Base-by-base conservation (phyloP, 1,140 invertebrate species). In the Oscheius sp. region DNA sequence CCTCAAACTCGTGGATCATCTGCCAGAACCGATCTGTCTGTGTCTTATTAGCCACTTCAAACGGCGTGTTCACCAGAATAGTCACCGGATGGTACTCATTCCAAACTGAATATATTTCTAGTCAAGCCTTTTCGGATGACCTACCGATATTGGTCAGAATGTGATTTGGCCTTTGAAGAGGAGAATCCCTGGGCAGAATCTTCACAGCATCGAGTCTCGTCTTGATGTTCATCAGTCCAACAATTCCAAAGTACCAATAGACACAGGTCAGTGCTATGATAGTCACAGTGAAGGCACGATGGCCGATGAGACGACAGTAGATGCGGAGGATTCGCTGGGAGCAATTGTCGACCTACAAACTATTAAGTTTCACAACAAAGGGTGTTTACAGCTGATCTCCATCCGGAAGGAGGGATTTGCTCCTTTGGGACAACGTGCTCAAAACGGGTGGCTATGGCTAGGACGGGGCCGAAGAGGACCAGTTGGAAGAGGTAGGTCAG, bases 21-120 rank as follows among this genome's bases (percentile, higher is more conserved):
- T 75, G 42, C 34, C 73, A 68, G 58, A 84, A 79, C 10, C 74
- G 34, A 18, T 49, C 49, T 26, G 73, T 63, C 73, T 83, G 76
- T 1, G 58, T 15, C 3, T 32, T 28, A 29, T 74, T 74, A 4
- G 68, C 20, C 28, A 83, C 75, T 34, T 83, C 72, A 13, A 84
- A 72, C 18, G 79, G 77, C 7, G 46, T 58, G 45, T 83, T 81
- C 0, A 83, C 71, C 18, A 84, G 45, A 26, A 83, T 77, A 1
- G 80, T 83, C 13, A 84, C 82, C 23, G 81, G 76, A 29, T 81
- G 80, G 55, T 83, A 83, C 42, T 83, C 78, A 23, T 69, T 52
- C 81, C 82, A 83, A 32, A 83, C 81, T 75, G 67, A 32, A 81
- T 66, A 34, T 45, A 36, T 10, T 18, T 45, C 28, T 45, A 10